These are phyloP conservation scores for Drosophila atripex DNA, from an alignment of 2,888 invertebrate species.

Conservation along the genomic window DNA sequence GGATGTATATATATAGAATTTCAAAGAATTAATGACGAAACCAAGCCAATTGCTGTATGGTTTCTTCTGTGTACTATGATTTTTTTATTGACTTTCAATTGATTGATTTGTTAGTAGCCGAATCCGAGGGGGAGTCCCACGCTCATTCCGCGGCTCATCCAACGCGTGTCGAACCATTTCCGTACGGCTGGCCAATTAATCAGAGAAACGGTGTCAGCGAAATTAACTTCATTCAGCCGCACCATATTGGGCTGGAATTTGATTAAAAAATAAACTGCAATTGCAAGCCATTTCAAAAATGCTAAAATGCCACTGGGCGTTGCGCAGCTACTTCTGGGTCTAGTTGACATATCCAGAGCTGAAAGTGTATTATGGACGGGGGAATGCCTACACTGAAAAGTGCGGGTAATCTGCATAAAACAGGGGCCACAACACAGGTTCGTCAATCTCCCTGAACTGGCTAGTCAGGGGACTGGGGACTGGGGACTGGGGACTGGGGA, in stretches of 20 bases:
- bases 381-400: slow-evolving; percentile 29
- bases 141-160: slow-evolving; percentile 32
- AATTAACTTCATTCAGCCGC: slow-evolving; percentile 29
- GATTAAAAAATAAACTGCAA: slow-evolving; percentile 46
- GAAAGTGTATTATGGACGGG: slow-evolving; percentile 18
- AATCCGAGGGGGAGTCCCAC: slow-evolving; percentile 51
- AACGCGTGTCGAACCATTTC: slow-evolving; percentile 52
- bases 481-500: background rate
- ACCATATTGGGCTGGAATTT: slow-evolving; percentile 51
- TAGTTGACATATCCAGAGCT: slow-evolving; percentile 31
- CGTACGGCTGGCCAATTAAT: slow-evolving; percentile 53
- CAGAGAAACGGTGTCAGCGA: slow-evolving; percentile 38
- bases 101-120: slow-evolving; percentile 50
- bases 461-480: background rate
- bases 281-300: slow-evolving; percentile 31
- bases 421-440: slow-evolving; percentile 32
- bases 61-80: slow-evolving; percentile 27
- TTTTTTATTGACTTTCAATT: slow-evolving; percentile 62
- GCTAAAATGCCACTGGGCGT: slow-evolving; percentile 49
- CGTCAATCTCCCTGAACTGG: slow-evolving; percentile 29
- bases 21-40: slow-evolving; percentile 1
- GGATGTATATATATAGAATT: background rate
- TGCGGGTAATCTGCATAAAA: slow-evolving; percentile 30
- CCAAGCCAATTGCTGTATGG: slow-evolving; percentile 49
- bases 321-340: slow-evolving; percentile 21